A percentile compares a stretch with the other conserved stretches of the same genome.
Conservation (phyloP, 2,797 vertebrate genomes). For the Fringilla coelebs region DNA sequence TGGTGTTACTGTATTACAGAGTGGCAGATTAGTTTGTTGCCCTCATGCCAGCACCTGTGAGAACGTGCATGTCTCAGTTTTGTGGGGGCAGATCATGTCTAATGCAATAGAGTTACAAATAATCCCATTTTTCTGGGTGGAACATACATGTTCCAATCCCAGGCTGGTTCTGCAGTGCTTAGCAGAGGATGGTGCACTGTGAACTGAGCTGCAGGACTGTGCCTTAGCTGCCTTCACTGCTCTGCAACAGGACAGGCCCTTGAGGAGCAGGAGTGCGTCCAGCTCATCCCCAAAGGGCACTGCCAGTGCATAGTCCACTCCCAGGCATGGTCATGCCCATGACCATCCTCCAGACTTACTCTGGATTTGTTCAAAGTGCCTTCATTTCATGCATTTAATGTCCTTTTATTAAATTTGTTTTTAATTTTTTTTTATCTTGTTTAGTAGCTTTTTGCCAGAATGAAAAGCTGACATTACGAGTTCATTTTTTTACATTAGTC, state of each 20-base stretch:
- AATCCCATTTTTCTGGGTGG: not conserved
- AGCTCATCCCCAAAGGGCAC: not conserved
- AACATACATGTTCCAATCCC: not conserved
- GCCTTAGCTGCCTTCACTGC: not conserved
- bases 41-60: not conserved
- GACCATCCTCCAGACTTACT: not conserved
- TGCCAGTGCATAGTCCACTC: not conserved
- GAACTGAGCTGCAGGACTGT: not conserved
- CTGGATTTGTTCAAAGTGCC: not conserved
- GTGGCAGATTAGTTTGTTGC: not conserved
- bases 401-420: not conserved
- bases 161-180: not conserved
- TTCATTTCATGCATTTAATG: not conserved
- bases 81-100: not conserved
- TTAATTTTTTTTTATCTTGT: not conserved
- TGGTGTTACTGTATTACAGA: not conserved
- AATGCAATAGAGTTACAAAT: not conserved
- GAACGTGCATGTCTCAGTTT: not conserved
- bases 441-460: not conserved
- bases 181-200: accelerated
- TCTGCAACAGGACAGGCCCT: not conserved
- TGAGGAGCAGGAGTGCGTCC: not conserved
- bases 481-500: not conserved
- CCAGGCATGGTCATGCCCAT: not conserved
- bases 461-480: not conserved